A percentile compares a stretch with the other conserved stretches of the same genome.
phyloP scores from a whole-genome alignment of 2,888 invertebrate species.

The Ypsolopha sequella region DNA sequence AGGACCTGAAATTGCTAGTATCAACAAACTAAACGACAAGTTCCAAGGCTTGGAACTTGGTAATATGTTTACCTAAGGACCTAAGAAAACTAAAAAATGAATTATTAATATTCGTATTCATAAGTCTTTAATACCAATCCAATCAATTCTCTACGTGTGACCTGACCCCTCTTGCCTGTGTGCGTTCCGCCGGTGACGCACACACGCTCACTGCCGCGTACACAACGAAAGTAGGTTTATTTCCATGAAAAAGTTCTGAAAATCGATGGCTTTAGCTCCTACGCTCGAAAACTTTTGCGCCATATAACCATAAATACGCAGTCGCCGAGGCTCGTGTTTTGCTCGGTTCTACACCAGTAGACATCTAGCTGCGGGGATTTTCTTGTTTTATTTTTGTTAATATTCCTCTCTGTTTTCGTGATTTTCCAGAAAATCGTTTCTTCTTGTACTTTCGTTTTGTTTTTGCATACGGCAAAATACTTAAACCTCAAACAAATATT shows the following conservation, averaged over 20 bases:
- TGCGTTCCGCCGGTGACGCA: constrained; percentile 34
- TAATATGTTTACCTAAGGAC: background rate
- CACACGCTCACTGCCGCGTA: constrained; percentile 34
- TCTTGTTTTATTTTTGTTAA: constrained; percentile 35
- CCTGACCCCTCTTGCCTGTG: constrained; percentile 33
- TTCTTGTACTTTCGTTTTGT: background rate
- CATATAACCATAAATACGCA: constrained; percentile 64
- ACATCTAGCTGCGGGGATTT: constrained; percentile 35
- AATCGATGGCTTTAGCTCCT: constrained; percentile 71
- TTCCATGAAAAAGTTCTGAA: constrained; percentile 73
- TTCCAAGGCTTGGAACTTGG: no score
- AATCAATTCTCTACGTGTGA: constrained; percentile 26
- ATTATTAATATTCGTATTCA: background rate
- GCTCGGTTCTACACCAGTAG: constrained; percentile 18
- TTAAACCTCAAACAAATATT: no score
- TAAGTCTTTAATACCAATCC: constrained; percentile 1
- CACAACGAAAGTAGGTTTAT: constrained; percentile 69
- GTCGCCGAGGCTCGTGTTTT: constrained; percentile 44
- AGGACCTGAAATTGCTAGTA: no score
- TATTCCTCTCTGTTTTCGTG: constrained; percentile 18
- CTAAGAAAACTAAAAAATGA: background rate
- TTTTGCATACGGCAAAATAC: no score
- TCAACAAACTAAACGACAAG: no score
- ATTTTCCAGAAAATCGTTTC: background rate
- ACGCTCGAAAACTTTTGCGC: constrained; percentile 65